Evolutionary conservation across 2,888 invertebrate genomes (phyloP).

Genomic region (Dicyrtoma fusca): DNA sequence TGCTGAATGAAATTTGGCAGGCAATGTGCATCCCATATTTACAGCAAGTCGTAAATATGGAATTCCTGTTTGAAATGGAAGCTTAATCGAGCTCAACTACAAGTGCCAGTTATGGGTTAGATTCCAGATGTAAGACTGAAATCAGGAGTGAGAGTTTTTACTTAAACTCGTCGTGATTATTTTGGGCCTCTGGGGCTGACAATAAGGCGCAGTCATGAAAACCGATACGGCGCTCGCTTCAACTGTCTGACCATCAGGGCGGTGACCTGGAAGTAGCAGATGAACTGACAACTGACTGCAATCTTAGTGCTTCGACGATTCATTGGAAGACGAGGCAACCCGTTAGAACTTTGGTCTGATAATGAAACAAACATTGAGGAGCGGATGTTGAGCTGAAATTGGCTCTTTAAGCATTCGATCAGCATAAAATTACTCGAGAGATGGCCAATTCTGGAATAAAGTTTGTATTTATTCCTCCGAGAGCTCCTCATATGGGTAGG

Average conservation of each 20-base stretch:
- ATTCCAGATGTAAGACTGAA: slow-evolving; percentile 28
- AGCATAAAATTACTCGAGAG: not conserved
- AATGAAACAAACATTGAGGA: slow-evolving; percentile 60
- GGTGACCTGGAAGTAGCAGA: slow-evolving; percentile 58
- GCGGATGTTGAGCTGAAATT: slow-evolving; percentile 61
- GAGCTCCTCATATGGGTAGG: slow-evolving; percentile 26
- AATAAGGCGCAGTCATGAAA: slow-evolving; percentile 25
- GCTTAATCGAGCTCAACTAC: slow-evolving; percentile 9
- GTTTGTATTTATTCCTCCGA: slow-evolving; percentile 24
- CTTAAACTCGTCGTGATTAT: slow-evolving; percentile 36
- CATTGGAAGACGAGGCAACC: slow-evolving; percentile 58
- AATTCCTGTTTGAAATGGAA: slow-evolving; percentile 30
- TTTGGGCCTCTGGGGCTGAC: slow-evolving; percentile 39
- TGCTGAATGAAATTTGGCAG: slow-evolving; percentile 26
- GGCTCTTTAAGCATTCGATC: slow-evolving; percentile 61
- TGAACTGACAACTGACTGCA: slow-evolving; percentile 57
- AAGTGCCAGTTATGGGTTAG: slow-evolving; percentile 27
- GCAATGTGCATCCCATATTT: too few species aligned
- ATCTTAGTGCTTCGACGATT: slow-evolving; percentile 58
- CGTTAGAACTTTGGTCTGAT: slow-evolving; percentile 58
- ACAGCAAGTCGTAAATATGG: slow-evolving; percentile 30
- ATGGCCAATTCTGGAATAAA: slow-evolving; percentile 24
- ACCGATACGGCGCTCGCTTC: slow-evolving; percentile 52
- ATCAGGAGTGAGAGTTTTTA: too few species aligned
- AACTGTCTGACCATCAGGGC: slow-evolving; percentile 59